phyloP scores from a whole-genome alignment of 2,113 vertebrate genomes.

The Macaca fascicularis region T2T-MFA8v1.1 NC_088378.1:67060001-67060500 shows the following conservation, averaged over 20 bases:
- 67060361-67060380: background rate
- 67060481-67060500: background rate
- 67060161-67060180: too few species aligned
- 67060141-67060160: too few species aligned
- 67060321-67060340: background rate
- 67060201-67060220: too few species aligned
- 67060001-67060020: background rate
- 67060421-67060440: background rate
- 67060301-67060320: background rate
- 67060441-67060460: background rate
- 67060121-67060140: too few species aligned
- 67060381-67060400: background rate
- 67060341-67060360: background rate
- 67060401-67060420: background rate
- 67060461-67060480: background rate
- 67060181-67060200: too few species aligned
- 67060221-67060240: fast-evolving
- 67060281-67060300: fast-evolving
- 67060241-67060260: background rate
- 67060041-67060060: too few species aligned
- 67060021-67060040: too few species aligned
- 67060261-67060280: background rate
- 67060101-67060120: too few species aligned
- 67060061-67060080: too few species aligned
- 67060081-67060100: too few species aligned